Evolutionary conservation across 2,797 vertebrate species (phyloP), one percentile per base, ranked within the genome.

Genomic region (Peromyscus attwateri): DNA sequence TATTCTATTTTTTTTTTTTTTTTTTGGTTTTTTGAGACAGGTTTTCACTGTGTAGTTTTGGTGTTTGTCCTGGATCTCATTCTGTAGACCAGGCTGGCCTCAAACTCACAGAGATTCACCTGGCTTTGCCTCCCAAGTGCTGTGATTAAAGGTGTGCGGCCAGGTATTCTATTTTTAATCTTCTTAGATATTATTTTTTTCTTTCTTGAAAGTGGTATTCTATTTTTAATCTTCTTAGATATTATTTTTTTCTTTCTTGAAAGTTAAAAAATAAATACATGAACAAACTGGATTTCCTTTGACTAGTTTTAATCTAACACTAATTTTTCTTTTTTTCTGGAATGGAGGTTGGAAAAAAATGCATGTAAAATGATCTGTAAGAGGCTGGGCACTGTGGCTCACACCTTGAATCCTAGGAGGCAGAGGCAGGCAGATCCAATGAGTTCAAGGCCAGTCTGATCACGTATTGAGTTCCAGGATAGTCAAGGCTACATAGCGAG

Each of bases 231-330:
- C 31, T 92, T 68, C 49, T 94, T 88, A 83, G 87, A 84, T 73
- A 79, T 81, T 49, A 60, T 2, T 87, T 66, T 83, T 64, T 90
- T 95, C 3, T 92, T 95, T 87, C n/a, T 84, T 25, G 60, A 89
- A 97, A 93, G n/a, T 64, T 19, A 60, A 90, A 87, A 84, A 75
- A 34, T 8, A 73, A 79, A 49, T 71, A 31, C 34, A 91, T 91
- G 16, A 75, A 77, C 11, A 81, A 52, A 75, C 25, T 85, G 68
- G 25, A n/a, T 95, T 94, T 97, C 16, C 97, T 93, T 96, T 79
- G 37, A 95, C 25, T 10, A 95, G 25, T 9, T 0, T 81, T 95
- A 87, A 3, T 90, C 79, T n/a, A 96, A 55, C 46, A 73, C 34
- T 29, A 71, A 1, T 60, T 68, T 68, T 66, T 70, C 55, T 76